A percentile compares a stretch with the other conserved stretches of the same genome.
These are phyloP conservation scores for Calameuta idolon DNA, from an alignment of 2,888 invertebrate species.

Conservation along the genomic window DNA sequence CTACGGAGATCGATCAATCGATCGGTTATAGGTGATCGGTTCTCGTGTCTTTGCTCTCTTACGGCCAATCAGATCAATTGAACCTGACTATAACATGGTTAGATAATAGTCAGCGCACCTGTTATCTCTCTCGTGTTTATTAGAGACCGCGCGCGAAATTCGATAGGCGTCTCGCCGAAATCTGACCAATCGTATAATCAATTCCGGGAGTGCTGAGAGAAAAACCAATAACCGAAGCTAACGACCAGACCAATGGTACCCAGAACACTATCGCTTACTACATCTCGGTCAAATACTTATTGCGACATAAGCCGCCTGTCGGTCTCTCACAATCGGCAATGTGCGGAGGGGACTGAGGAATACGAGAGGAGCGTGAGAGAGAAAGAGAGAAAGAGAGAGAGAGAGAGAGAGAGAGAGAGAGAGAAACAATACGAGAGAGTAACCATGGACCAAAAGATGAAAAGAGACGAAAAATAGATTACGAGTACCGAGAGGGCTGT, in stretches of 20 bases:
- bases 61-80: not conserved
- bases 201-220: constrained; percentile 1
- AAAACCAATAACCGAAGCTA: constrained; percentile 18
- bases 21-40: not conserved
- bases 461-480: constrained; percentile 10
- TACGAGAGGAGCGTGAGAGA: constrained; percentile 9
- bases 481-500: not conserved
- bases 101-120: constrained; percentile 2
- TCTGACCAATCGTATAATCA: not conserved
- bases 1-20: not conserved
- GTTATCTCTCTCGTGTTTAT: not conserved
- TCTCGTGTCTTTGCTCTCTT: not conserved
- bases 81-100: not conserved
- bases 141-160: not conserved
- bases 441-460: not conserved
- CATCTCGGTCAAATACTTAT: constrained; percentile 25
- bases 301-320: constrained; percentile 11
- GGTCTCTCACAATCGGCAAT: not conserved
- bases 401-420: constrained; percentile 1
- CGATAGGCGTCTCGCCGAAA: not conserved
- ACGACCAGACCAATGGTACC: constrained; percentile 8
- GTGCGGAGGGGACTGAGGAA: constrained; percentile 5
- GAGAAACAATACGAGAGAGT: not conserved
- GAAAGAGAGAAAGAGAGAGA: constrained; percentile 9
- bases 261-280: constrained; percentile 22